Conservation (phyloP, 2,888 invertebrate species). For the Sarcophaga rosellei region DNA sequence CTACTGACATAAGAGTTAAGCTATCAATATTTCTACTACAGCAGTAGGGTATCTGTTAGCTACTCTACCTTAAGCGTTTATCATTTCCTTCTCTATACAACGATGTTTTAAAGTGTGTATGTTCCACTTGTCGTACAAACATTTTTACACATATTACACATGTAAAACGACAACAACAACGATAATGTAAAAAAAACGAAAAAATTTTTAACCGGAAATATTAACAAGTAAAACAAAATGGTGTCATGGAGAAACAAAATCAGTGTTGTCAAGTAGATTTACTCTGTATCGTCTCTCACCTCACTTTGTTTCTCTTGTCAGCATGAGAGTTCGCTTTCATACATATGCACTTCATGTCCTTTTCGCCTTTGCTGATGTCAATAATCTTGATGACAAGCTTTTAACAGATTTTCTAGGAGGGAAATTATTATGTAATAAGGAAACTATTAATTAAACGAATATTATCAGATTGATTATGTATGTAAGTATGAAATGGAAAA, state of each 20-base stretch:
- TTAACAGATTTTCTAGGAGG: conserved; percentile 32
- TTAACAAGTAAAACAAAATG: conserved; percentile 67
- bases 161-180: conserved; percentile 9
- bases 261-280: conserved; percentile 49
- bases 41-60: no score
- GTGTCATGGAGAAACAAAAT: conserved; percentile 60
- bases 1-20: no score
- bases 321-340: background rate
- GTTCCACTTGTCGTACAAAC: conserved; percentile 27
- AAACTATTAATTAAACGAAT: conserved; percentile 57
- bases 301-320: background rate
- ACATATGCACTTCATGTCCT: background rate
- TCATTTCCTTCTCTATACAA: no score
- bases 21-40: no score
- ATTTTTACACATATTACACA: background rate
- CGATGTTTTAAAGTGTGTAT: background rate
- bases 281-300: background rate
- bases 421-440: conserved; percentile 63
- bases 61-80: no score
- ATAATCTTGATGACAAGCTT: conserved; percentile 39
- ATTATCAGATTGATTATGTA: conserved; percentile 17
- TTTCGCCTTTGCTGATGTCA: background rate
- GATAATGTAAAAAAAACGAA: background rate
- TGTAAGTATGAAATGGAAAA: background rate
- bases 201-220: conserved; percentile 58